Evolutionary conservation across 2,888 invertebrate genomes (phyloP).

Genomic region (Tineola bisselliella): DNA sequence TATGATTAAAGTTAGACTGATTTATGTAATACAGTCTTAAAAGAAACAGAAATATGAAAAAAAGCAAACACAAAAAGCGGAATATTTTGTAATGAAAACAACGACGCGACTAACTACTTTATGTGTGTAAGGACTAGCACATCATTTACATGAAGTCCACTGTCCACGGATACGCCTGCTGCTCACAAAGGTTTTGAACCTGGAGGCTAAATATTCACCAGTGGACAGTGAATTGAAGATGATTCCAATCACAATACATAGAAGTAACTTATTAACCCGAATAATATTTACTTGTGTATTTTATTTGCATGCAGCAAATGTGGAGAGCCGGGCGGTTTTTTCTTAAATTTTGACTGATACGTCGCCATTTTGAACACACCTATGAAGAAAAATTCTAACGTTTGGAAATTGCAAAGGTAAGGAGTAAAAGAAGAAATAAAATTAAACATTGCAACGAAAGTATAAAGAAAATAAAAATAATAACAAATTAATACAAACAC

Average conservation of each 20-base stretch:
- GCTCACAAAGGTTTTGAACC: too few relatives aligned
- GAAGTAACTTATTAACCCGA: background rate
- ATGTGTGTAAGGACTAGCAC: background rate
- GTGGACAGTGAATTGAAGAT: background rate
- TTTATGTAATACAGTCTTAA: background rate
- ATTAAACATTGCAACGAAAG: background rate
- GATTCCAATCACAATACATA: background rate
- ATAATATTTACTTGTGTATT: constrained; percentile 41
- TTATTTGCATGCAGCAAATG: constrained; percentile 63
- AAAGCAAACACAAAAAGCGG: constrained; percentile 6
- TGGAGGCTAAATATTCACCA: too few relatives aligned
- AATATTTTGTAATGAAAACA: background rate
- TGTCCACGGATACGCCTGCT: too few relatives aligned
- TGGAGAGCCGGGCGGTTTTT: constrained; percentile 57
- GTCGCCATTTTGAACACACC: constrained; percentile 52
- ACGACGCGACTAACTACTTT: background rate
- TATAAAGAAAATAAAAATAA: background rate
- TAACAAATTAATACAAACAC: too few relatives aligned
- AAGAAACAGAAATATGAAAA: background rate
- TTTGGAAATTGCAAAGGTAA: constrained; percentile 1
- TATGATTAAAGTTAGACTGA: too few relatives aligned
- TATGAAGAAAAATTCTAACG: constrained; percentile 39
- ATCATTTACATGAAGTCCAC: background rate
- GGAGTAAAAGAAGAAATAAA: background rate
- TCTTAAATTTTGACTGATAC: constrained; percentile 56